A percentile compares a stretch with the other conserved stretches of the same genome.
Conservation (phyloP, 1,140 invertebrate species). For the Meloidogyne floridensis region DNA sequence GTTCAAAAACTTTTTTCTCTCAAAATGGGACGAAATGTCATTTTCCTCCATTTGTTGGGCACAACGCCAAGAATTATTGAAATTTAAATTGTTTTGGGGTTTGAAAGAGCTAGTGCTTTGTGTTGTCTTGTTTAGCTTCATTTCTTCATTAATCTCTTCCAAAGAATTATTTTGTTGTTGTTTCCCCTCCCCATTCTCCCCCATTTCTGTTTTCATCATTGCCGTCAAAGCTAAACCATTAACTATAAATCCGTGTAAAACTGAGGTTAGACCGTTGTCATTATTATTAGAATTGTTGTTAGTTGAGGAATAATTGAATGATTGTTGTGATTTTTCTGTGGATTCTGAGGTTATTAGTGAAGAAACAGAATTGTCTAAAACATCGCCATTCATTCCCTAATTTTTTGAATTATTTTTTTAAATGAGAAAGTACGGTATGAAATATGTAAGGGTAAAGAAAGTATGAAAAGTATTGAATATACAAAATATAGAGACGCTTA, state of each 20-base stretch:
- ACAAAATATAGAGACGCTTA: no score
- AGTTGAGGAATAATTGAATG: background rate
- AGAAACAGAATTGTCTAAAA: no score
- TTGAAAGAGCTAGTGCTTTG: background rate
- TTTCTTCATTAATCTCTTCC: background rate
- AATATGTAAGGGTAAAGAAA: no score
- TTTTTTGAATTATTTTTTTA: no score
- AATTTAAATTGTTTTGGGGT: background rate
- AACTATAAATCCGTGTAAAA: slow-evolving; percentile 5
- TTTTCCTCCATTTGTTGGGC: background rate
- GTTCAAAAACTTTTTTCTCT: background rate
- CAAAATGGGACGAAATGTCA: background rate
- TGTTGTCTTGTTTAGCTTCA: background rate
- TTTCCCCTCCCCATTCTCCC: background rate
- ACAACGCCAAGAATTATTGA: background rate
- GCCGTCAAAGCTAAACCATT: background rate
- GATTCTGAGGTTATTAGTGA: no score
- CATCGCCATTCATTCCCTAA: no score
- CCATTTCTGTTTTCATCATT: background rate
- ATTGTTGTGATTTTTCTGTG: background rate
- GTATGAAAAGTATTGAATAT: no score
- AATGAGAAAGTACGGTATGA: no score
- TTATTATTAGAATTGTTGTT: background rate
- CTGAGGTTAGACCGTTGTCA: background rate
- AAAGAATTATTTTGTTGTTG: background rate